Evolutionary conservation across 2,113 vertebrate species (phyloP).

Genomic region (Brachyhypopomus occidentalis): DNA sequence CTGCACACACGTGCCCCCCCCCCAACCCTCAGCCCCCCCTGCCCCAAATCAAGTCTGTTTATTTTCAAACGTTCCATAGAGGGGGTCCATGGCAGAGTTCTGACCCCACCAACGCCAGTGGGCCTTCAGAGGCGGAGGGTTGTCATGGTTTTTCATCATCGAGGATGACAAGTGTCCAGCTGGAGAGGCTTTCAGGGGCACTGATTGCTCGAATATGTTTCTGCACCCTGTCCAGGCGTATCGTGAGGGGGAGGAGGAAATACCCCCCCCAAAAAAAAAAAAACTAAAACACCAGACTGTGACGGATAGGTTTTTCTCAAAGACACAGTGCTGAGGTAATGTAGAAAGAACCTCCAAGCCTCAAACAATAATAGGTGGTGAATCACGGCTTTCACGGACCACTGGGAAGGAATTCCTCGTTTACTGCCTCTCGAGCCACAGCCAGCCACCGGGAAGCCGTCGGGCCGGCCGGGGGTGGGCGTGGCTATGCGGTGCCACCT

Average conservation of each 20-base stretch:
- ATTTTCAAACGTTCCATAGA: conserved; percentile 53
- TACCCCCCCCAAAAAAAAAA: conserved; percentile 22
- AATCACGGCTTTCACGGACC: conserved; percentile 62
- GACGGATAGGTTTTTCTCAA: conserved; percentile 46
- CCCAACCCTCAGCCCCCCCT: not conserved
- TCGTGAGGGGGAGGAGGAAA: conserved; percentile 4
- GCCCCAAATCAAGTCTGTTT: conserved; percentile 68
- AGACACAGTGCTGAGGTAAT: conserved; percentile 59
- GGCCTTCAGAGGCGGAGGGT: conserved; percentile 42
- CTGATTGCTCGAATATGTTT: conserved; percentile 23
- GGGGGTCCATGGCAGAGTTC: conserved; percentile 21
- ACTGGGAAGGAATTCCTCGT: conserved; percentile 65
- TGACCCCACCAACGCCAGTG: conserved; percentile 36
- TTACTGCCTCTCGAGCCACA: conserved; percentile 51
- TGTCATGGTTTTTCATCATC: conserved; percentile 59
- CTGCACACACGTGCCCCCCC: conserved; percentile 31
- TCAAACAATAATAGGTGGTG: conserved; percentile 62
- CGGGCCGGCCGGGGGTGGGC: conserved; percentile 38
- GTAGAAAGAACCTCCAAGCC: conserved; percentile 55
- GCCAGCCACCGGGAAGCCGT: conserved; percentile 46
- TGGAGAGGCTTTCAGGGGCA: conserved; percentile 55
- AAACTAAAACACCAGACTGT: conserved; percentile 46
- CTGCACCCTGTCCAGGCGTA: conserved; percentile 13
- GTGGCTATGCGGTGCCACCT: conserved; percentile 18
- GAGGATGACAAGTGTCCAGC: conserved; percentile 61